Evolutionary conservation across 2,113 vertebrate species (phyloP).

Genomic region (Merops nubicus): DNA sequence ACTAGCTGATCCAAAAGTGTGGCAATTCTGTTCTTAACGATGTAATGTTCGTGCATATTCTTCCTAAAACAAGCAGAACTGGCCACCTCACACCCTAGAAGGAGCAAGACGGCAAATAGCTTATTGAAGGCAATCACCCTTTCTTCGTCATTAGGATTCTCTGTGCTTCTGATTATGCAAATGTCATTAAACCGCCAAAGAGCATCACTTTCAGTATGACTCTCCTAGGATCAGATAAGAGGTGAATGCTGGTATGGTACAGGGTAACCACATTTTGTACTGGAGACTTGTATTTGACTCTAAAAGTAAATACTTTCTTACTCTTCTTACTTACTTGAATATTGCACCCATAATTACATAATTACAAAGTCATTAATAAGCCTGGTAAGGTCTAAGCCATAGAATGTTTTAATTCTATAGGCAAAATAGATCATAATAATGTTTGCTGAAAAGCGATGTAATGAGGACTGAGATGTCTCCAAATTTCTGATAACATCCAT

Average conservation of each 20-base stretch:
- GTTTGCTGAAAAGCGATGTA: not conserved
- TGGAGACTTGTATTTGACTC: not conserved
- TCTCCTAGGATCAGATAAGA: not conserved
- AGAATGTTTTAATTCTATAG: not conserved
- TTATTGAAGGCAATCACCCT: not conserved
- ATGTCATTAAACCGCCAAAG: not conserved
- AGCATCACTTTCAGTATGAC: not conserved
- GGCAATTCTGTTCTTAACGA: not conserved
- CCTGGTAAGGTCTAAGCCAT: not conserved
- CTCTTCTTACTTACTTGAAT: not conserved
- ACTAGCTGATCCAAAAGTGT: not conserved
- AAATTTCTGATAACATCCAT: not conserved
- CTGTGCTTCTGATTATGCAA: not conserved
- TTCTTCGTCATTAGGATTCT: not conserved
- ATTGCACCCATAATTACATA: not conserved
- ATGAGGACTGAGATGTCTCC: not conserved
- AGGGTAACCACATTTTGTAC: not conserved
- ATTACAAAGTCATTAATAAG: not conserved
- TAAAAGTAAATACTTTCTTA: not conserved
- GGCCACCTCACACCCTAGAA: not conserved
- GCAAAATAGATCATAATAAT: not conserved
- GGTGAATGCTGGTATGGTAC: not conserved
- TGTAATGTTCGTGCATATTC: not conserved
- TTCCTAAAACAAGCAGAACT: not conserved
- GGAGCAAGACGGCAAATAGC: not conserved